Percentiles rank a stretch among this genome's conserved stretches.
These are phyloP conservation scores for Gymnoscelis rufifasciata DNA, from an alignment of 2,888 invertebrate genomes.

Conservation along the genomic window DNA sequence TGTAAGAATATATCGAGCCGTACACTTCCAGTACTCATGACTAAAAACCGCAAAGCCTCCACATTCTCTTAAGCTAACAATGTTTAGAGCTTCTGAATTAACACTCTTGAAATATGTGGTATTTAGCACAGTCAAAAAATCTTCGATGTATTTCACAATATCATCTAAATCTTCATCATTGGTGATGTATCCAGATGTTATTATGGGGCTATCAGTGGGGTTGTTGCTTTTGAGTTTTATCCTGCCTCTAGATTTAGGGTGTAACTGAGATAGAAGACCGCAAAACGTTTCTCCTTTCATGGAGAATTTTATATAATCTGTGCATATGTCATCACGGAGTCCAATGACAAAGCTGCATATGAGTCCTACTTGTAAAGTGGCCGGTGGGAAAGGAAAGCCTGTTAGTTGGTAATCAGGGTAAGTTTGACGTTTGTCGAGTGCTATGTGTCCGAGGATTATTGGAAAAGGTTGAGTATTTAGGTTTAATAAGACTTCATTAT, in stretches of 20 bases:
- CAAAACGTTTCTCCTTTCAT: background rate
- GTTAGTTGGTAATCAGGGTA: slow-evolving; percentile 38
- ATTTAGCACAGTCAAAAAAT: slow-evolving; percentile 7
- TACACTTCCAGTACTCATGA: slow-evolving; percentile 18
- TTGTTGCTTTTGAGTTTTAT: slow-evolving; percentile 67
- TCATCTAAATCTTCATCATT: slow-evolving; percentile 12
- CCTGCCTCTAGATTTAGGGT: slow-evolving; percentile 13
- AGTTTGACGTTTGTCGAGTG: slow-evolving; percentile 28
- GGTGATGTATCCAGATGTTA: slow-evolving; percentile 8
- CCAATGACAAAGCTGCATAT: slow-evolving; percentile 9
- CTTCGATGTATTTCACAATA: slow-evolving; percentile 5
- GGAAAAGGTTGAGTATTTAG: background rate
- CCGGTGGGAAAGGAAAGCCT: slow-evolving; percentile 10
- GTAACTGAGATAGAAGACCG: background rate
- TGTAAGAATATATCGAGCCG: slow-evolving; percentile 5
- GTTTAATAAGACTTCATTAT: background rate
- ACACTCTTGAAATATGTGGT: slow-evolving; percentile 9
- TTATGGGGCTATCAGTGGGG: slow-evolving; percentile 65
- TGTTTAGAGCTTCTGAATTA: background rate
- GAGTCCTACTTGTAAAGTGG: slow-evolving; percentile 1
- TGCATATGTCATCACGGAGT: background rate
- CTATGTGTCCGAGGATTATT: background rate
- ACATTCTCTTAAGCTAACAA: background rate
- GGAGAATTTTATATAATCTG: background rate
- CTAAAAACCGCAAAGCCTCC: background rate